Evolutionary conservation across 2,888 invertebrate species (phyloP), one percentile per base, ranked within the genome.

Genomic region (Eupeodes latifasciatus): DNA sequence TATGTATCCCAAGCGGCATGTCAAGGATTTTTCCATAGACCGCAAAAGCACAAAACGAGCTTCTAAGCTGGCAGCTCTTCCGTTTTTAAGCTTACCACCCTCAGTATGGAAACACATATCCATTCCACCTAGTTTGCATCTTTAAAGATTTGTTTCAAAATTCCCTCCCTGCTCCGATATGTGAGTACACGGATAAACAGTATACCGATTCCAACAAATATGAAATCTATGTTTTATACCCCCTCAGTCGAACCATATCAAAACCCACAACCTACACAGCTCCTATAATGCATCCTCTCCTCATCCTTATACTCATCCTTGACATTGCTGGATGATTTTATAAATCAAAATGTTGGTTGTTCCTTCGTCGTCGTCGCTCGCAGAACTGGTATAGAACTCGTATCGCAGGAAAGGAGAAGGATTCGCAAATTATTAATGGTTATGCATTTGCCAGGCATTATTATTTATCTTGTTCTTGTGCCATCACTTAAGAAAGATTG

Each of bases 371-470:
- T 12, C 71, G 74, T n/a, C 40, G 40, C 12, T 14, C 19, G 57
- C 19, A 10, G 7, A 1, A 6, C 4, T 9, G 10, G 9, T 9
- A 2, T 19, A 47, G 44, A 66, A 27, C n/a, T 51, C 7, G 12
- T 5, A 67, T 14, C 10, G 27, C 66, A 34, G 44, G 34, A 67
- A 19, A 71, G 53, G 66, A 77, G 59, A 77, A 80, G 80, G 76
- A 80, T 74, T 83, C 83, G 27, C 27, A 72, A 83, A 77, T 74
- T 88, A 81, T 84, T 84, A 84, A 88, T 84, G 81, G 87, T 81
- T 84, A 80, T 88, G 80, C 84, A 88, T 88, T 88, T 76, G 81
- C 76, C 72, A 77, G 74, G 76, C 77, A 88, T 88, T 87, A 83
- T 81, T 87, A 87, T 87, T 88, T 80, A 84, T 88, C 64, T 66